Conservation (phyloP, 2,113 vertebrate species). For the Carassius gibelio region DNA sequence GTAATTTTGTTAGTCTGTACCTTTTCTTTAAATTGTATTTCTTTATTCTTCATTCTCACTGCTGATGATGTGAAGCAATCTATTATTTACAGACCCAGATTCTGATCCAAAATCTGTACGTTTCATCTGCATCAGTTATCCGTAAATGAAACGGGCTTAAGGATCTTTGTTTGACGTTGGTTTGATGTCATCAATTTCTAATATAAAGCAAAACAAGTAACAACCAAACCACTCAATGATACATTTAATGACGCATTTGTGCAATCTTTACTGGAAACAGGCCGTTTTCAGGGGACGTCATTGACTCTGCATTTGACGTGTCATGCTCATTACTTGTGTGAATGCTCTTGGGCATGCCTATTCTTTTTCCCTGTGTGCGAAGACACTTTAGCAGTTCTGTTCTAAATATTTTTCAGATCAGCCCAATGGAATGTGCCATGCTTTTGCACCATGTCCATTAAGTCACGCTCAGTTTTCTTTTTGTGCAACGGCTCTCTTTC, state of each 20-base stretch:
- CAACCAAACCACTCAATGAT: not conserved
- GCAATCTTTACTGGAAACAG: slow-evolving; percentile 10
- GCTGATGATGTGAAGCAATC: not conserved
- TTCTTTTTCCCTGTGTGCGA: slow-evolving; percentile 42
- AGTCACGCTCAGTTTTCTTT: slow-evolving; percentile 29
- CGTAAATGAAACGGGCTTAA: not conserved
- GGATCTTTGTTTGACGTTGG: not conserved
- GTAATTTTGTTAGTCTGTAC: slow-evolving; percentile 17
- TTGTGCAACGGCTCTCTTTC: slow-evolving; percentile 37
- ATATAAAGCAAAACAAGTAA: not conserved
- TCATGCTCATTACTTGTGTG: slow-evolving; percentile 26
- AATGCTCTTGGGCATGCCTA: not conserved
- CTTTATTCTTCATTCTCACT: not conserved
- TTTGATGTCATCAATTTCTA: not conserved
- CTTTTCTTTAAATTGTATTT: not conserved
- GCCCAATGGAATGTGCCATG: slow-evolving; percentile 44
- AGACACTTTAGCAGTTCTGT: slow-evolving; percentile 41
- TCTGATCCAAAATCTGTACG: not conserved
- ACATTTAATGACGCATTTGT: slow-evolving; percentile 9
- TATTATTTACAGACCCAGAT: not conserved
- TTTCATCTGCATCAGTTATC: too few species aligned
- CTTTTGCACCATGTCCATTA: slow-evolving; percentile 35
- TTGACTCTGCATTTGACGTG: slow-evolving; percentile 14
- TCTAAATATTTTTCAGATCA: slow-evolving; percentile 51
- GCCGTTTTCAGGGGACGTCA: not conserved